These are phyloP conservation scores for Solenopsis fugax DNA, from an alignment of 1,140 invertebrate species.

Conservation along the genomic window DNA sequence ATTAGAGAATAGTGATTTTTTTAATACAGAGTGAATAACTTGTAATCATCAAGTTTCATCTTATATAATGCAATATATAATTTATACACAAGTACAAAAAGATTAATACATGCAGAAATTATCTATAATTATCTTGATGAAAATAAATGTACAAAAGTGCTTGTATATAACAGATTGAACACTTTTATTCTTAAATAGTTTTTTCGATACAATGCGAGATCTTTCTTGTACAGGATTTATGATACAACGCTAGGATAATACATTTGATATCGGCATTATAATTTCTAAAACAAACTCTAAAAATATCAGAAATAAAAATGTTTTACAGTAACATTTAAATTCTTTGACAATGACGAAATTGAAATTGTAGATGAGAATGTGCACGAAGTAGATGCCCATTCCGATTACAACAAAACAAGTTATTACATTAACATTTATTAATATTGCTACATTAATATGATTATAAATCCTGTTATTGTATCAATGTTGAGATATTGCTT, in stretches of 20 bases:
- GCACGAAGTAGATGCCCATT: not conserved
- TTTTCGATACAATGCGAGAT: conserved; percentile 28
- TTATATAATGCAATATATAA: conserved; percentile 41
- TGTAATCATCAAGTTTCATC: conserved; percentile 2
- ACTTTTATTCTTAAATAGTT: conserved; percentile 35
- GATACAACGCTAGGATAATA: not conserved
- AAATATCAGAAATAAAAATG: not conserved
- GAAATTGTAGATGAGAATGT: not conserved
- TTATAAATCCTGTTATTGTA: conserved; percentile 29
- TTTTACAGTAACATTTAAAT: not conserved
- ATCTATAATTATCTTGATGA: conserved; percentile 28
- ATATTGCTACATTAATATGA: not conserved
- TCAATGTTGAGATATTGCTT: conserved; percentile 26
- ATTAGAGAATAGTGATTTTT: conserved; percentile 41
- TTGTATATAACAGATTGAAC: conserved; percentile 40
- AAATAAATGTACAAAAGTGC: conserved; percentile 16
- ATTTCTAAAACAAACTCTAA: not conserved
- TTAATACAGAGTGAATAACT: conserved; percentile 14
- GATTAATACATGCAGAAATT: conserved; percentile 41
- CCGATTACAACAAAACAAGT: not conserved
- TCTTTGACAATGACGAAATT: not conserved
- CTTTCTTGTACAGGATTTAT: conserved; percentile 35
- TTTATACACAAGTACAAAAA: conserved; percentile 47
- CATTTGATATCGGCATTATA: not conserved
- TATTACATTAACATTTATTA: not conserved